Evolutionary conservation across 2,113 vertebrate genomes (phyloP).

Genomic region (Pristiophorus japonicus): DNA sequence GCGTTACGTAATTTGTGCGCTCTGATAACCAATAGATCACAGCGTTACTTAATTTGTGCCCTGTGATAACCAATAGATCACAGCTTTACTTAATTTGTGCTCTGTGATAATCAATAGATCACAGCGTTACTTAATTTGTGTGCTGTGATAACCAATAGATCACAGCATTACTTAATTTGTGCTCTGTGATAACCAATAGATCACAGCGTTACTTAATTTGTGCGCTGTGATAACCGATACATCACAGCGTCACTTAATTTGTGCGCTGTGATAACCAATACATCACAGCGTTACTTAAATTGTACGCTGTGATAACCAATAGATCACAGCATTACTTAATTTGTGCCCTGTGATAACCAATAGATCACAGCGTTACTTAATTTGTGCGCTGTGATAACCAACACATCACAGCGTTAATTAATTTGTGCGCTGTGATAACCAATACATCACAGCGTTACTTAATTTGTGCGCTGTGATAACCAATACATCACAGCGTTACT

Average conservation of each 20-base stretch:
- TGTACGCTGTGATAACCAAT: not conserved
- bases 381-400: not conserved
- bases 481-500: not conserved
- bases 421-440: not conserved
- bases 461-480: conserved; percentile 8
- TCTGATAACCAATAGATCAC: not conserved
- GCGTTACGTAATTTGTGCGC: not conserved
- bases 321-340: conserved; percentile 11
- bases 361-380: conserved; percentile 11
- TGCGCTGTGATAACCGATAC: not conserved
- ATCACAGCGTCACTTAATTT: conserved; percentile 4
- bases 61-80: not conserved
- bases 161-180: conserved; percentile 6
- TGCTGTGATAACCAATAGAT: not conserved
- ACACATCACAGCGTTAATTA: not conserved
- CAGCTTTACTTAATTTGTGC: conserved; percentile 16
- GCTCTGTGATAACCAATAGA: not conserved
- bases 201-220: conserved; percentile 11
- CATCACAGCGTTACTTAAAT: conserved; percentile 1
- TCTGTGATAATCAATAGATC: not conserved
- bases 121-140: conserved; percentile 9
- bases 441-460: not conserved
- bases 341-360: not conserved
- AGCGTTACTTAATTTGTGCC: conserved; percentile 23
- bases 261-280: not conserved